These are phyloP conservation scores for Scotopteryx bipunctaria DNA, from an alignment of 2,888 invertebrate species.

Conservation along the genomic window DNA sequence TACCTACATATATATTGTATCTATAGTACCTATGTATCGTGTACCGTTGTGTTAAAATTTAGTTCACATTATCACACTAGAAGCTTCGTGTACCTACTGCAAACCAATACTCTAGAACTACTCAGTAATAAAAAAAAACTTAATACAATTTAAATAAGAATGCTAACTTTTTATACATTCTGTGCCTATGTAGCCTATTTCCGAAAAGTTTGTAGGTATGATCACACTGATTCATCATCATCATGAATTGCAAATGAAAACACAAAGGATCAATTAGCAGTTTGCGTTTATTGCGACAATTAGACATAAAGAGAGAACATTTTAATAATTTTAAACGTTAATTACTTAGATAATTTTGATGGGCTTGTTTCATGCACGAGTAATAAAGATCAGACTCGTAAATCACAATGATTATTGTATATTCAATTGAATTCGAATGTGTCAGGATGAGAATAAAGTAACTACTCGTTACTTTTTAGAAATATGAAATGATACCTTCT, in stretches of 20 bases:
- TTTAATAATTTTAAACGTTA: slow-evolving; percentile 31
- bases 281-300: slow-evolving; percentile 36
- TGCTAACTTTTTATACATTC: no score
- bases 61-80: slow-evolving; percentile 47
- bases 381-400: neutral
- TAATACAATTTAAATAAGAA: no score
- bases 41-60: slow-evolving; percentile 46
- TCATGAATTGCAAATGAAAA: neutral
- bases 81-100: slow-evolving; percentile 59
- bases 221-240: neutral
- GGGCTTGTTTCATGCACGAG: slow-evolving; percentile 14
- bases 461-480: no score
- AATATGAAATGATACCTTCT: no score
- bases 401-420: neutral
- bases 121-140: no score
- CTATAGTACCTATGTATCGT: slow-evolving; percentile 12
- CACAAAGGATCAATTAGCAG: slow-evolving; percentile 1
- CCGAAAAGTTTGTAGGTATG: no score
- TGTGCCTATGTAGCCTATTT: no score
- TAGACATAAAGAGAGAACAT: slow-evolving; percentile 20
- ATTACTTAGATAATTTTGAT: slow-evolving; percentile 38
- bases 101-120: no score
- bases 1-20: no score
- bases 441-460: no score
- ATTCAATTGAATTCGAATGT: neutral